Evolutionary conservation across 2,888 invertebrate genomes (phyloP).

Genomic region (Xanthia icteritia): DNA sequence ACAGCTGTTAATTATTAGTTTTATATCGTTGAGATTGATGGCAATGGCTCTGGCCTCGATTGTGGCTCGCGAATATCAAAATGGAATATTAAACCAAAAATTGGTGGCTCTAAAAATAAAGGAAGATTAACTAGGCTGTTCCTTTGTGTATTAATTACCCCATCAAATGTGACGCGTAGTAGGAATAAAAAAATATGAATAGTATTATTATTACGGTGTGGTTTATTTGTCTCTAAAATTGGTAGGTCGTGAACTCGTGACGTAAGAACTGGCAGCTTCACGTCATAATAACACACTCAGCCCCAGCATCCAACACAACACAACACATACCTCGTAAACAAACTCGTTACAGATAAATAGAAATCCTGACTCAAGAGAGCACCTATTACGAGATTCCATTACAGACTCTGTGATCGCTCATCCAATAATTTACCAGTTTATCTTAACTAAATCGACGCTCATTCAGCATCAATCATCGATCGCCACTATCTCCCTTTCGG

Average conservation of each 20-base stretch:
- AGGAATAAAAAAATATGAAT: background rate
- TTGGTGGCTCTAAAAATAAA: constrained; percentile 1
- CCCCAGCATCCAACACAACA: background rate
- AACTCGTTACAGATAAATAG: constrained; percentile 48
- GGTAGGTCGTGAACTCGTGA: background rate
- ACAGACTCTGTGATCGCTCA: constrained; percentile 18
- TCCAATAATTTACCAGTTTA: constrained; percentile 47
- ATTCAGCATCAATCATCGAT: constrained; percentile 56
- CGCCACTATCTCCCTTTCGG: constrained; percentile 61
- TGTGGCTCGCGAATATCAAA: constrained; percentile 38
- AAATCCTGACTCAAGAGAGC: constrained; percentile 33
- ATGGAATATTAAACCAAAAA: constrained; percentile 19
- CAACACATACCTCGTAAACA: constrained; percentile 24
- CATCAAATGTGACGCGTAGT: background rate
- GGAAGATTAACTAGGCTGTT: background rate
- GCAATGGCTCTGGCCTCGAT: constrained; percentile 43
- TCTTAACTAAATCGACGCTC: constrained; percentile 46
- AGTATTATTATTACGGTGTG: background rate
- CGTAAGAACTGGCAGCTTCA: background rate
- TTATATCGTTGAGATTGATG: constrained; percentile 50
- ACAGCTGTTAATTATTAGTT: constrained; percentile 46
- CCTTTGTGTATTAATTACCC: background rate
- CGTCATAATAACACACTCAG: background rate
- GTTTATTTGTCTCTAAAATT: background rate
- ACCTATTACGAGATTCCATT: constrained; percentile 54